Evolutionary conservation across 2,797 vertebrate species (phyloP), one percentile per base, ranked within the genome.

Genomic region (Carduelis carduelis): DNA sequence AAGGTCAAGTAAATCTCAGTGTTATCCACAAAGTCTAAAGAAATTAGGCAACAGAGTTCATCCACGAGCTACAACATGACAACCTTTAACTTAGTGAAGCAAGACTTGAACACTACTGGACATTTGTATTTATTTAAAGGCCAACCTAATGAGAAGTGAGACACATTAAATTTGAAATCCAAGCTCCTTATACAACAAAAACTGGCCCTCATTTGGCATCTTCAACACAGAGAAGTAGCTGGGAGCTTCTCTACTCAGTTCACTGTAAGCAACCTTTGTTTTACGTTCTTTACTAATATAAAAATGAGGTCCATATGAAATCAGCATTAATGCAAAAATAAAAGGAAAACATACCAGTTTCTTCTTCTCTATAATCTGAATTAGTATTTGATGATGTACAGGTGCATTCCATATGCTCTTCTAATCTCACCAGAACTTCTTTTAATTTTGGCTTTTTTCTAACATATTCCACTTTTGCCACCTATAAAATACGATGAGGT

Each of bases 381-480:
- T 98, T 98, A 78, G 98, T 98, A 98, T 99, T 98, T 80, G 98
- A 98, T 61, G 98, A 98, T 30, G 98, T 98, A 96, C 99, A 99
- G 83, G 98, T 97, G 83, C 99, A 99, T 97, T 99, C 99, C 98
- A 99, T 97, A 97, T 99, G 99, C 97, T 99, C 99, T 98, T 99
- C 99, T 98, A 99, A 98, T 97, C 98, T 98, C 97, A 99, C 99
- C 96, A 99, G 98, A 94, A 99, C 99, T 98, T 99, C 99, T 98
- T 99, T 99, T 98, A 99, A 98, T 98, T 99, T 99, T 85, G 99
- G 98, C 97, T 97, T 99, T 98, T 99, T 99, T 96, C 98, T 98
- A 97, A 99, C 97, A 78, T 99, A 99, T 97, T 99, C 99, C 98
- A 99, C 99, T 98, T 99, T 99, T 94, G 99, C 99, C 98, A 99